A percentile compares a stretch with the other conserved stretches of the same genome.
These are phyloP conservation scores for Diceros bicornis DNA, from an alignment of 2,797 vertebrate species.

Conservation along the genomic window DNA sequence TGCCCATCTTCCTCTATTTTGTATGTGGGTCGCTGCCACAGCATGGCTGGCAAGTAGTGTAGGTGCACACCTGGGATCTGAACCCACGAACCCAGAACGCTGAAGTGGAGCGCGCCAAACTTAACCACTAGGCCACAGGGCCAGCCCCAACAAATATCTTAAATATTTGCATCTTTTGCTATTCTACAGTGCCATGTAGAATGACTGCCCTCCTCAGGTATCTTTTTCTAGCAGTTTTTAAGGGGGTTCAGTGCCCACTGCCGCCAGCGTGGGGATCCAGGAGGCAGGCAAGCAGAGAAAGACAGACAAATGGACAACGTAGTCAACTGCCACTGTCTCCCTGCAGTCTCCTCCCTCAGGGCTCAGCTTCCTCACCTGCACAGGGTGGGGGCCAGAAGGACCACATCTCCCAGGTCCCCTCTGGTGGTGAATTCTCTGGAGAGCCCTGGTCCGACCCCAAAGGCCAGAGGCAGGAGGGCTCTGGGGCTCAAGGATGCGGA, in stretches of 20 bases:
- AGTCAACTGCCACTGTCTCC: rapidly evolving
- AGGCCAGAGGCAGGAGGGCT: background rate
- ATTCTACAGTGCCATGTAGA: background rate
- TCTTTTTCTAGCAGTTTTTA: conserved; percentile 18
- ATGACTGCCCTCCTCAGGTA: background rate
- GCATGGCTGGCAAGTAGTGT: no score
- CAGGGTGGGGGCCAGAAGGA: background rate
- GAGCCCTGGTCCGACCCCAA: background rate
- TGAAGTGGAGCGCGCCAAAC: no score
- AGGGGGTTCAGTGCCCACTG: background rate
- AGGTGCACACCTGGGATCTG: no score
- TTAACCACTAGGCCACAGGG: no score
- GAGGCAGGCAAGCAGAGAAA: background rate
- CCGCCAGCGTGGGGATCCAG: background rate
- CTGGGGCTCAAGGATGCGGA: background rate
- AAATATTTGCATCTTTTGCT: background rate
- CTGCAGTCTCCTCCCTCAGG: background rate
- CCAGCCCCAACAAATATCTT: no score
- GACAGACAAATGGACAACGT: background rate
- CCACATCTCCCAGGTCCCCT: background rate
- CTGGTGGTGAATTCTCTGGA: background rate
- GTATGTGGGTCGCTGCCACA: no score
- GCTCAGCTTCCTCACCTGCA: background rate
- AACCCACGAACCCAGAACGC: no score
- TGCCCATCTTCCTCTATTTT: no score